These are phyloP conservation scores for Thera britannica DNA, from an alignment of 2,888 invertebrate species.

Conservation along the genomic window DNA sequence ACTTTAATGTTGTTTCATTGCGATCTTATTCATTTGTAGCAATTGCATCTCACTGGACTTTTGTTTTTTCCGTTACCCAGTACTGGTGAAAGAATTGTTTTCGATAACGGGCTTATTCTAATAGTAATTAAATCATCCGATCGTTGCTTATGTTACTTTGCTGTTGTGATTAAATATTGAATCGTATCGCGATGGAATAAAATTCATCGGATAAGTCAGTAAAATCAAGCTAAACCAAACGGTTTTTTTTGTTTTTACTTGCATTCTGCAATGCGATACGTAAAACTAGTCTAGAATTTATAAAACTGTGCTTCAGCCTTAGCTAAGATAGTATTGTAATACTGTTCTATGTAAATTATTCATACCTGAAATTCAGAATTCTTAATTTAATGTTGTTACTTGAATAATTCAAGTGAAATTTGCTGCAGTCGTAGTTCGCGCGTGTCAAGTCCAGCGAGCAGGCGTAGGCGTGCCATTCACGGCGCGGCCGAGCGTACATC, in stretches of 20 bases:
- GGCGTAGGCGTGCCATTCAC: slow-evolving; percentile 50
- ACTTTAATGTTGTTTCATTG: slow-evolving; percentile 40
- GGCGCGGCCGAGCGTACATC: slow-evolving; percentile 18
- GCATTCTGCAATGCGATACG: too few species aligned
- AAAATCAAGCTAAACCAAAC: too few species aligned
- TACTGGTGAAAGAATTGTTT: not conserved
- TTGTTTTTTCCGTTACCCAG: slow-evolving; percentile 7
- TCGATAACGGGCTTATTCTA: too few species aligned
- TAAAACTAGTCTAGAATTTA: too few species aligned
- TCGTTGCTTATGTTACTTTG: not conserved
- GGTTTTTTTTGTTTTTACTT: too few species aligned
- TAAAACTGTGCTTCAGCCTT: too few species aligned
- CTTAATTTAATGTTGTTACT: slow-evolving; percentile 5
- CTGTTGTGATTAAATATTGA: not conserved
- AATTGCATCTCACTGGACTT: slow-evolving; percentile 4
- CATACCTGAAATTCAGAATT: not conserved
- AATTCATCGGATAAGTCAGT: not conserved
- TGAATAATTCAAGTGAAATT: slow-evolving; percentile 26
- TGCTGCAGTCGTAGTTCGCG: slow-evolving; percentile 41
- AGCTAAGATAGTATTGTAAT: too few species aligned
- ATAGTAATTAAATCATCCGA: too few species aligned
- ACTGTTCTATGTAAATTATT: not conserved
- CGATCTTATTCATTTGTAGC: slow-evolving; percentile 35
- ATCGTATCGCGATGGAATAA: not conserved
- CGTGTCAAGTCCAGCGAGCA: slow-evolving; percentile 39